Percentiles rank a stretch among this genome's conserved stretches.
These are phyloP conservation scores for Bolinopsis microptera DNA, from an alignment of 37 sponge, comb jelly and placozoan genomes.

Conservation along the genomic window DNA sequence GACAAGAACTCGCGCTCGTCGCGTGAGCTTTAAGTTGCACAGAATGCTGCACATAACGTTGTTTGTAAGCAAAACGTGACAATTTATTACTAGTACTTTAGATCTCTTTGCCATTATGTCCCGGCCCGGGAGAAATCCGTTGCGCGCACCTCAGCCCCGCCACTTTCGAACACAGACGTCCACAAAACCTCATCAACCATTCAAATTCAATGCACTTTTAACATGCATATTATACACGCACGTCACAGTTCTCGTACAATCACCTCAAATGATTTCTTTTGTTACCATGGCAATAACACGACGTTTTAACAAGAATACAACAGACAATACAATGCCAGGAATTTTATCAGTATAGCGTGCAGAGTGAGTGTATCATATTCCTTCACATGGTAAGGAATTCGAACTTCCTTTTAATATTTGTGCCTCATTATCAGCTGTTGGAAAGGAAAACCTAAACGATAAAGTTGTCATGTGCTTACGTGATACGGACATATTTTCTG, in stretches of 20 bases:
- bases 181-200: background rate
- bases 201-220: background rate
- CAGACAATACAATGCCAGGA: background rate
- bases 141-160: slow-evolving; percentile 26
- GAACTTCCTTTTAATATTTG: background rate
- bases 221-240: background rate
- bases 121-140: background rate
- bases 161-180: background rate
- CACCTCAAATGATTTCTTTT: background rate
- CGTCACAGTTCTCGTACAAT: background rate
- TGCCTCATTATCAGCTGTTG: background rate
- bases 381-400: background rate
- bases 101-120: background rate
- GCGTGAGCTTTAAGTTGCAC: slow-evolving; percentile 46
- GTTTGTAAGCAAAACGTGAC: background rate
- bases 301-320: background rate
- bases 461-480: background rate
- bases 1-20: background rate
- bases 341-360: background rate
- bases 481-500: background rate
- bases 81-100: slow-evolving; percentile 28
- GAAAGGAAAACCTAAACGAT: background rate
- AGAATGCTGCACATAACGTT: slow-evolving; percentile 8
- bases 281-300: slow-evolving; percentile 56
- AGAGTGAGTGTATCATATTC: background rate